Base-by-base conservation (phyloP, 2,888 invertebrate species). In the Ophonus ardosiacus region DNA sequence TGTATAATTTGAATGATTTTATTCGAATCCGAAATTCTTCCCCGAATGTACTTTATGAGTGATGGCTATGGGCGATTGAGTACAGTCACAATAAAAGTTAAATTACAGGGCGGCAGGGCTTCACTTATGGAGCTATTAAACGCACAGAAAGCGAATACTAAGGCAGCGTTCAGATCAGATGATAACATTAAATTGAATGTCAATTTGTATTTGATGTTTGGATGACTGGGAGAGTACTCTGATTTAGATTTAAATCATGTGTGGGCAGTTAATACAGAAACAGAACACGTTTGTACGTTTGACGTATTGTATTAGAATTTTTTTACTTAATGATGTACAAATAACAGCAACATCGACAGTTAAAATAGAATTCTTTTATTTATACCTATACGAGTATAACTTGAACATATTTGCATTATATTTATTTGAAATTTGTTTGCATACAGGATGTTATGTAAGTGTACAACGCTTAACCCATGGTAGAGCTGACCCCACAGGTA, bases 41-140 rank as follows among this genome's bases (percentile, higher is more conserved):
- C 81, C 65, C 24, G 81, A 43, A 81, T 65, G 65, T 81, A 65
- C 65, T 65, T 59, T 40, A 63, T 38, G 24, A 61, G 21, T 63
- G 63, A 68, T 68, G 24, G 68, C 68, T 18, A 40, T 43, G 65
- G 81, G 81, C 81, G 80, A 63, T 63, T 18, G 15, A 78, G 65
- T 65, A 81, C 71, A 85, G 85, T 86, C 86, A 86, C 87, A 87
- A 87, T 87, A 86, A 88, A 82, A 87, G 87, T 86, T 86, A 88
- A 88, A 88, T 88, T 88, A 88, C 86, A 88, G 87, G 87, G 88
- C 88, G 88, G 88, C 88, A 81, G 63, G n/a, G 13, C 51, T 82
- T 31, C 82, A 74, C 81, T 81, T 81, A 81, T 65, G 57, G 51
- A 65, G 40, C 81, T 68, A 68, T 81, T 68, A 68, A 65, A 79